Evolutionary conservation across 2,797 vertebrate genomes (phyloP).

Genomic region (Hippocampus kuda): DNA sequence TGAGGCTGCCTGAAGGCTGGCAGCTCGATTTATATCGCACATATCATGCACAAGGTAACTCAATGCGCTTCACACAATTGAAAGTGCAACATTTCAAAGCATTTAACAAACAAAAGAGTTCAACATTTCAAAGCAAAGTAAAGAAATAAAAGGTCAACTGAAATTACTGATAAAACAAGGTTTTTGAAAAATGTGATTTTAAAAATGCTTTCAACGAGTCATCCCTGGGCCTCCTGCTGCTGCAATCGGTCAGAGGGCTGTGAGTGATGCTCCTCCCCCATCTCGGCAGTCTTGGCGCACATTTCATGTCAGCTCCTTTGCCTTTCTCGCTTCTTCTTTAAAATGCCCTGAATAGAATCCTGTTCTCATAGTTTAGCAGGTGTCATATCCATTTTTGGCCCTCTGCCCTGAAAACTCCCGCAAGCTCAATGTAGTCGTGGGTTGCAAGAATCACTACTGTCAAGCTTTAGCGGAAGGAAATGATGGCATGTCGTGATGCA

Average conservation of each 20-base stretch:
- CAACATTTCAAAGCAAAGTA: no score
- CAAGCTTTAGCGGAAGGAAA: constrained; percentile 4
- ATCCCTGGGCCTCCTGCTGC: no score
- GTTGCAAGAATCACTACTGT: constrained; percentile 23
- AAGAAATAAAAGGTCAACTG: background rate
- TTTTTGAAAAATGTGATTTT: no score
- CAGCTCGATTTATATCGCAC: no score
- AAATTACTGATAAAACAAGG: background rate
- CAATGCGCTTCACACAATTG: no score
- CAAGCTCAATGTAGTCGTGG: background rate
- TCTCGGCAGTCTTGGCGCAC: background rate
- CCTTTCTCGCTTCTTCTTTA: constrained; percentile 11
- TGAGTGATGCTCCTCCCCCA: background rate
- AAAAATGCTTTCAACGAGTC: no score
- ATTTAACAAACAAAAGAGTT: no score
- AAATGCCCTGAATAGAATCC: constrained; percentile 44
- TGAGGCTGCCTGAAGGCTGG: no score
- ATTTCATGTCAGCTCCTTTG: background rate
- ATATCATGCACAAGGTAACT: no score
- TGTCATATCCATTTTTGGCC: constrained; percentile 48
- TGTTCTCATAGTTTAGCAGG: constrained; percentile 33
- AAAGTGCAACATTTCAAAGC: no score
- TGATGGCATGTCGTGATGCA: background rate
- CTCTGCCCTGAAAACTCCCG: background rate
- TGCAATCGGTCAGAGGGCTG: no score